Percentiles rank a stretch among this genome's conserved stretches.
These are phyloP conservation scores for Hyaena hyaena DNA, from an alignment of 2,113 vertebrate genomes.

Conservation along the genomic window DNA sequence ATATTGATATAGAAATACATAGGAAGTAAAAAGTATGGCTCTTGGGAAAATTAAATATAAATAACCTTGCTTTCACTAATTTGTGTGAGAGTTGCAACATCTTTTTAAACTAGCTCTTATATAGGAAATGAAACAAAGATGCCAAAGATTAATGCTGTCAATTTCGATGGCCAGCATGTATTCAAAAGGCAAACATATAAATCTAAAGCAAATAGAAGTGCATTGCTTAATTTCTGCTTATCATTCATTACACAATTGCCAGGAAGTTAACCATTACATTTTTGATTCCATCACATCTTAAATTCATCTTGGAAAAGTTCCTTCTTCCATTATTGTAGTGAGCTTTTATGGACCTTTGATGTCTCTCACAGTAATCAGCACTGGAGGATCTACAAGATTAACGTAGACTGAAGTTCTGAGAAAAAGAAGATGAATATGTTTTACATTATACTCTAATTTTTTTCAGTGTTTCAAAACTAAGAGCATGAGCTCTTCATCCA, in stretches of 20 bases:
- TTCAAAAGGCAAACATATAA: conserved; percentile 63
- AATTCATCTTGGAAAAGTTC: conserved; percentile 66
- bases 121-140: conserved; percentile 48
- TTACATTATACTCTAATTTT: neutral
- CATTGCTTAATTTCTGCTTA: conserved; percentile 66
- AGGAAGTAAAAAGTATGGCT: conserved; percentile 23
- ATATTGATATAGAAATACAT: conserved; percentile 59
- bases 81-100: conserved; percentile 43
- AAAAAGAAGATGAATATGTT: neutral
- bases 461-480: neutral
- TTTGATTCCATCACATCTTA: conserved; percentile 65
- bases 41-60: conserved; percentile 64
- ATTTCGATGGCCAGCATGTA: conserved; percentile 43
- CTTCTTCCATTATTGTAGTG: conserved; percentile 53
- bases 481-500: neutral
- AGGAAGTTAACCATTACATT: conserved; percentile 63
- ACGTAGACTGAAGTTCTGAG: neutral
- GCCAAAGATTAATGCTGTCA: conserved; percentile 64
- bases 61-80: conserved; percentile 49
- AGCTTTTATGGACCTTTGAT: conserved; percentile 57
- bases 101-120: conserved; percentile 44
- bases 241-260: conserved; percentile 62
- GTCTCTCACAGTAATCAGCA: neutral
- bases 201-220: conserved; percentile 63
- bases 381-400: neutral